Base-by-base conservation (phyloP, 92 coral and sea anemone species). In the Montipora capitata region DNA sequence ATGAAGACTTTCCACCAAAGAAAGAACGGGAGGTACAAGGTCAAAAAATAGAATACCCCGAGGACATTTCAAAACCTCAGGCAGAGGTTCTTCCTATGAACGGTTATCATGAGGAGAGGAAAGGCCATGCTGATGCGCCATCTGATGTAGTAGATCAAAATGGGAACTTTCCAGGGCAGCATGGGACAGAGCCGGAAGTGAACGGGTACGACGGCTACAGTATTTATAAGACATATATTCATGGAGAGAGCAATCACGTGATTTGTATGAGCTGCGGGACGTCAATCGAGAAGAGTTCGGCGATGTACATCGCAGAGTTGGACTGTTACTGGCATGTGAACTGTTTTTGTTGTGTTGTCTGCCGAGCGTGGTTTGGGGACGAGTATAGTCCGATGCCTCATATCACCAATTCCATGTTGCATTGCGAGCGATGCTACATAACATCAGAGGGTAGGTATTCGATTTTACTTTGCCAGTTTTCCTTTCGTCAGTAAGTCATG, bases 281-380 rank as follows among this genome's bases (percentile, higher is more conserved):
- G 38, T 81, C 96, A 14, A 93, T 95, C 59, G 86, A 70, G 81
- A 93, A 89, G 64, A 83, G 93, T 78, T 39, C 85, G 44, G 94
- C 97, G 44, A 78, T 97, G 94, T 97, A 90, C 84, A 94, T 97
- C 68, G 88, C 94, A 10, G 99, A 97, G 81, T 65, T 97, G 56
- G 95, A 95, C 78, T 92, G 94, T n/a, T 97, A 97, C 94, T 97
- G 99, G 99, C 99, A 97, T 75, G 94, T 90, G 77, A 87, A 96
- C 77, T 97, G 99, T 77, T 97, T 97, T 81, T 85, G 94, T 49
- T 97, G 99, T 88, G 98, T 96, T 17, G 96, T 97, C 65, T 97
- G 99, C 79, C 94, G 93, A 68, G 92, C 90, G 38, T 85, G 88
- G 85, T 95, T 95, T 79, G 92, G 93, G 68, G 96, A 93, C 84